These are phyloP conservation scores for Hyposoter dolosus DNA, from an alignment of 2,888 invertebrate genomes.

Conservation along the genomic window DNA sequence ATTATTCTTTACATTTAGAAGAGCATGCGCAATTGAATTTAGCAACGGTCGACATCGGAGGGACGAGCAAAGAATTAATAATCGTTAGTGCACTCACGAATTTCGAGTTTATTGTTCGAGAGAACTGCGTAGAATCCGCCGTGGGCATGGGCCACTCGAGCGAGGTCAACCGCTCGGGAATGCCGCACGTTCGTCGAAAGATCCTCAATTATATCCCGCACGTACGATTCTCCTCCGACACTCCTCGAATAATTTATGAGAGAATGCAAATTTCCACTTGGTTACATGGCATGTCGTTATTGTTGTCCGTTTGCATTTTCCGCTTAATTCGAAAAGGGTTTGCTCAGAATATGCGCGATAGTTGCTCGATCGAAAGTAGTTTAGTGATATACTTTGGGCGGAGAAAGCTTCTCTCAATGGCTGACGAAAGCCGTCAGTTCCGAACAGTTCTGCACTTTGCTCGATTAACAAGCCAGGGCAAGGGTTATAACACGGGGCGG, in stretches of 20 bases:
- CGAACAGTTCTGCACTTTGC: constrained; percentile 19
- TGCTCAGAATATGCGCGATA: neutral
- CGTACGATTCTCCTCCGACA: neutral
- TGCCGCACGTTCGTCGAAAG: neutral
- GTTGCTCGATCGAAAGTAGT: neutral
- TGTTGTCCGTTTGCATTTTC: constrained; percentile 7
- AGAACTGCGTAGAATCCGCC: neutral
- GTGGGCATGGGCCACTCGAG: neutral
- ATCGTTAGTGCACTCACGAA: neutral
- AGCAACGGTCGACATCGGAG: neutral
- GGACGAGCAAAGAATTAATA: neutral
- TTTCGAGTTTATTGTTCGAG: neutral
- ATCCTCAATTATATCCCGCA: neutral
- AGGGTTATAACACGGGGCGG: neutral
- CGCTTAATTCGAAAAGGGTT: constrained; percentile 1
- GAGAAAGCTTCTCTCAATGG: constrained; percentile 20
- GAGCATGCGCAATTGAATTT: neutral
- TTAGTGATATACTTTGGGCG: neutral
- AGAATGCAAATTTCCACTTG: neutral
- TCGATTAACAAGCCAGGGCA: neutral
- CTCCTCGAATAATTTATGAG: neutral
- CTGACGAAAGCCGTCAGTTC: constrained; percentile 34
- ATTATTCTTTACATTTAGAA: neutral
- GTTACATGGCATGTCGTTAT: neutral
- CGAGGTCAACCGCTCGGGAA: neutral